Conservation (phyloP, 2,888 invertebrate species). For the Selenia dentaria region DNA sequence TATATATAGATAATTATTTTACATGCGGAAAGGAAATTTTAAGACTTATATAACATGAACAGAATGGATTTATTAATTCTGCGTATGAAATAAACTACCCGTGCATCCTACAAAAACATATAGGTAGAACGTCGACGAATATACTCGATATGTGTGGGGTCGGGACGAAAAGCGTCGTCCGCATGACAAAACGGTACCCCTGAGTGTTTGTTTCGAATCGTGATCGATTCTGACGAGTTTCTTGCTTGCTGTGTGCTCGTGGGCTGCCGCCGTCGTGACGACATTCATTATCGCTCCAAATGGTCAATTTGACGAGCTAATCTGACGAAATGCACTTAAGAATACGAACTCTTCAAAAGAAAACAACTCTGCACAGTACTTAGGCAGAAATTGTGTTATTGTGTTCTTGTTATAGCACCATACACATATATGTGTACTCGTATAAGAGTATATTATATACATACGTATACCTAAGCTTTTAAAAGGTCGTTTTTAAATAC, state of each 20-base stretch:
- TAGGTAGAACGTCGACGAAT: slow-evolving; percentile 13
- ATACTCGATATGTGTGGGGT: slow-evolving; percentile 40
- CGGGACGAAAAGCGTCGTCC: slow-evolving; percentile 37
- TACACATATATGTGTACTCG: too few relatives aligned
- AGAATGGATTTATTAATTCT: too few relatives aligned
- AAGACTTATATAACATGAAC: too few relatives aligned
- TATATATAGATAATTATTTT: too few relatives aligned
- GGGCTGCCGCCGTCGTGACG: slow-evolving; percentile 32
- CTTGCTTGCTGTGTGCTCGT: slow-evolving; percentile 36
- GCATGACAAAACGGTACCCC: slow-evolving; percentile 56
- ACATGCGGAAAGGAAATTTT: too few relatives aligned
- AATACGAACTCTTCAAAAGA: slow-evolving; percentile 17
- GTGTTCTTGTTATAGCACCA: too few relatives aligned
- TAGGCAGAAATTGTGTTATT: background rate
- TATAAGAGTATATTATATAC: too few relatives aligned
- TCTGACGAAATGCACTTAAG: slow-evolving; percentile 28
- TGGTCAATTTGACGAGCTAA: slow-evolving; percentile 32
- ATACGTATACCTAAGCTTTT: too few relatives aligned
- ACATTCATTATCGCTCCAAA: slow-evolving; percentile 36
- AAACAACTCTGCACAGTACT: slow-evolving; percentile 5
- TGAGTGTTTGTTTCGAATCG: slow-evolving; percentile 46
- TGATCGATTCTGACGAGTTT: slow-evolving; percentile 46
- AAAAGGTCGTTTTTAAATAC: too few relatives aligned
- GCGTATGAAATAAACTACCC: too few relatives aligned
- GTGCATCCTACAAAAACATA: too few relatives aligned